Conservation (phyloP, 2,888 invertebrate species). For the Leuctra nigra region DNA sequence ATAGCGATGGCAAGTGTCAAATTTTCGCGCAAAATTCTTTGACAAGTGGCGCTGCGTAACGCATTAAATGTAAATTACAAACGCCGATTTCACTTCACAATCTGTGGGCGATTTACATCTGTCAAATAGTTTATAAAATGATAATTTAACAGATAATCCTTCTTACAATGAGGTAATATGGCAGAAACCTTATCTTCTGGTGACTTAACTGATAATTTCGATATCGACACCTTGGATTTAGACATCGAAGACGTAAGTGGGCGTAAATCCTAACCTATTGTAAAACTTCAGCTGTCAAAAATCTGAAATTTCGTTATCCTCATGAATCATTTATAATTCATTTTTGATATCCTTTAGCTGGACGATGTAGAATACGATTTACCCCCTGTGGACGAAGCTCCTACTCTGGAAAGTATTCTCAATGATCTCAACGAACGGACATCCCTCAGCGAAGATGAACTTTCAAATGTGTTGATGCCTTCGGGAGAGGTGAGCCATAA, state of each 20-base stretch:
- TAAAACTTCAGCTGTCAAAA: neutral
- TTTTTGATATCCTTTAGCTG: conserved; percentile 58
- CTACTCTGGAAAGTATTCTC: conserved; percentile 73
- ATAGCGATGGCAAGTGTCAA: no score
- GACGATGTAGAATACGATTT: conserved; percentile 78
- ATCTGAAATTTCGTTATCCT: neutral
- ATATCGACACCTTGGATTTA: conserved; percentile 49
- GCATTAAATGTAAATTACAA: no score
- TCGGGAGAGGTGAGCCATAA: conserved; percentile 25
- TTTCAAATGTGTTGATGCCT: conserved; percentile 27
- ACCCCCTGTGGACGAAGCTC: conserved; percentile 65
- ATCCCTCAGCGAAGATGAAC: conserved; percentile 35
- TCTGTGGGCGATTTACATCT: no score
- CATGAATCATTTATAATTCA: neutral
- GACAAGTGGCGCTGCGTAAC: no score
- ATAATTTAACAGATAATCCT: neutral
- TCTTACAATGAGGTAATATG: neutral
- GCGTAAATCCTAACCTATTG: neutral
- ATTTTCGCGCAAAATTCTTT: no score
- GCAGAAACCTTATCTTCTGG: neutral
- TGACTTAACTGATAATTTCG: conserved; percentile 47
- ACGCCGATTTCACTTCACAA: no score
- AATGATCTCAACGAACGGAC: conserved; percentile 51
- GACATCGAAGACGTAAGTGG: conserved; percentile 60
- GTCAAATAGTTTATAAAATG: neutral